A percentile compares a stretch with the other conserved stretches of the same genome.
These are phyloP conservation scores for Anolis carolinensis DNA, from an alignment of 2,113 vertebrate species.

Conservation along the genomic window DNA sequence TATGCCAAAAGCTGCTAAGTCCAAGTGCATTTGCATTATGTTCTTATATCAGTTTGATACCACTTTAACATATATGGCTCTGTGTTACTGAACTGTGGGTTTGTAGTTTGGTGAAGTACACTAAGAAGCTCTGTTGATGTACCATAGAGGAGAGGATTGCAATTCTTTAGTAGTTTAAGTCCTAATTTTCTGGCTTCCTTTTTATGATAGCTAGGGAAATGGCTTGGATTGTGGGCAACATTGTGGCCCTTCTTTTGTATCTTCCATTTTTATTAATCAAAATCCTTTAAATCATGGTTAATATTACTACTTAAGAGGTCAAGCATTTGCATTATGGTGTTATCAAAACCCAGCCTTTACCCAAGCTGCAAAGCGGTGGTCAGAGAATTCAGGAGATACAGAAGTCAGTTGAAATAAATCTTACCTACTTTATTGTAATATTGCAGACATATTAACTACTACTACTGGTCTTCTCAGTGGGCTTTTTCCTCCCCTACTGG, in stretches of 20 bases:
- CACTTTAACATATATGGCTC: no score
- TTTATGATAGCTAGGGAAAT: neutral
- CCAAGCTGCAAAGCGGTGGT: neutral
- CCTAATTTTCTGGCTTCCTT: no score
- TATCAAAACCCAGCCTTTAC: neutral
- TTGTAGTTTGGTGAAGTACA: no score
- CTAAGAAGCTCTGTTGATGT: no score
- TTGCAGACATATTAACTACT: conserved; percentile 15
- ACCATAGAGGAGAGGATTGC: no score
- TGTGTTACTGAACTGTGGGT: no score
- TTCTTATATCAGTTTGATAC: no score
- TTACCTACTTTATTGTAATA: neutral
- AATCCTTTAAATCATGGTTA: neutral
- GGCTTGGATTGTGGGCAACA: neutral
- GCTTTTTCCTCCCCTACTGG: neutral
- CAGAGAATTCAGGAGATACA: conserved; percentile 7
- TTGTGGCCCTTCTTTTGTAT: no score
- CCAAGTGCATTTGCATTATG: no score
- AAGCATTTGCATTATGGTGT: neutral
- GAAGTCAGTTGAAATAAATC: conserved; percentile 17
- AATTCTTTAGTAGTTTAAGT: neutral
- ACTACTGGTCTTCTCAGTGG: conserved; percentile 2
- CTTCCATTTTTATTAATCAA: neutral
- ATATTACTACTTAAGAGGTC: neutral
- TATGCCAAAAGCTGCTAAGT: neutral